phyloP scores from a whole-genome alignment of 2,797 vertebrate species.

The Dendrocincla tyrannina region DNA sequence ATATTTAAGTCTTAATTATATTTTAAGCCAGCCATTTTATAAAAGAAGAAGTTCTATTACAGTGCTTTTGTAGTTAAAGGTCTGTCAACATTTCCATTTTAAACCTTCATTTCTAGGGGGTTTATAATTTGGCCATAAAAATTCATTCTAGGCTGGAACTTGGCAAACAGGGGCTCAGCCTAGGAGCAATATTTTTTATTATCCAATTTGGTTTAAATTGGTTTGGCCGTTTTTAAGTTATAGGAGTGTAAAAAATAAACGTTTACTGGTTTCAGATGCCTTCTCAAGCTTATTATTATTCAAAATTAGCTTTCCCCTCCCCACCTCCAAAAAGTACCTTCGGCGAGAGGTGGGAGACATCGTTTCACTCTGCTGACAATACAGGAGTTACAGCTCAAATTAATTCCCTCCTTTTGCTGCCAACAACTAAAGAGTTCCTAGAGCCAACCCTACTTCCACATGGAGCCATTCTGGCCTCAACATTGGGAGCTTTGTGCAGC shows the following conservation, averaged over 20 bases:
- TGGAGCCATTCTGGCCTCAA: neutral
- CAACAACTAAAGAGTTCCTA: neutral
- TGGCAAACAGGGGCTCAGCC: slow-evolving; percentile 64
- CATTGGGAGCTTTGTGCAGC: neutral
- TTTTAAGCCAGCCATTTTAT: slow-evolving; percentile 57
- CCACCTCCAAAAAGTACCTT: slow-evolving; percentile 20
- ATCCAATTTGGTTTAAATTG: slow-evolving; percentile 72
- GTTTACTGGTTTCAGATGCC: slow-evolving; percentile 66
- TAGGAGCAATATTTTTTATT: slow-evolving; percentile 69
- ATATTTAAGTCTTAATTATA: slow-evolving; percentile 66
- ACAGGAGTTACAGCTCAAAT: neutral
- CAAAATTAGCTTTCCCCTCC: slow-evolving; percentile 42
- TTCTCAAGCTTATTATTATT: slow-evolving; percentile 55
- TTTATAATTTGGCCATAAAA: slow-evolving; percentile 73
- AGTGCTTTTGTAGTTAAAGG: slow-evolving; percentile 68
- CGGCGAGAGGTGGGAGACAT: neutral
- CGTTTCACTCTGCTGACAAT: neutral
- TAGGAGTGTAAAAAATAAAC: slow-evolving; percentile 70
- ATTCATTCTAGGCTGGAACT: slow-evolving; percentile 69
- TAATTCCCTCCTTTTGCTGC: neutral
- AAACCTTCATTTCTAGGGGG: slow-evolving; percentile 66
- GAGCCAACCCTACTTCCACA: neutral
- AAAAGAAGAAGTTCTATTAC: slow-evolving; percentile 27
- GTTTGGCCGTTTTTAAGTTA: slow-evolving; percentile 69
- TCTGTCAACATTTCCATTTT: slow-evolving; percentile 68